Base-by-base conservation (phyloP, 2,888 invertebrate species). In the Nebria brevicollis region DNA sequence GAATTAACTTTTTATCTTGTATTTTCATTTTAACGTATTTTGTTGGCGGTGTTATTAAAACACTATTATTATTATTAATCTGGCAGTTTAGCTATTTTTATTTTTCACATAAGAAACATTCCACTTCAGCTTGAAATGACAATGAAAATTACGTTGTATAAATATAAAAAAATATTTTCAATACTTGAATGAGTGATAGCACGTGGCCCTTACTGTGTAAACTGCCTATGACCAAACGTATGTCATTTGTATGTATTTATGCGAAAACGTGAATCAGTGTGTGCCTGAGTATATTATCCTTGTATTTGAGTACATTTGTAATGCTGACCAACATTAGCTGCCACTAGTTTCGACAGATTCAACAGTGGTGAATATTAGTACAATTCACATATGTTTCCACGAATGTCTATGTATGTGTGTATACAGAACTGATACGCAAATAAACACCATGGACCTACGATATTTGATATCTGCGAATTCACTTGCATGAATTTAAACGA, bases 391-490 rank as follows among this genome's bases (percentile, higher is more conserved):
- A 10, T 70, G 15, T 26, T 6, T 20, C 26, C 10, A 6, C 6
- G 70, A 26, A 11, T 2, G 34, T 20, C 20, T 20, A 20, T 70
- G 70, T 70, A 20, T 70, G 20, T 70, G 66, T 70, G 25, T 25
- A 64, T 72, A 74, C 80, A 64, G 54, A 80, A 75, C 75, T 80
- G 80, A 80, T 80, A 80, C 65, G 80, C 80, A 80, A 80, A 80
- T 80, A 80, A 80, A 80, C 80, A 75, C 66, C 72, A 80, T 75
- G 80, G 65, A 75, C 64, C 72, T 25, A 64, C 15, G 66, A 11
- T 43, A 73, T 42, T 25, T 68, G n/a, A n/a, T 75, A 72, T 66
- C 73, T 73, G 34, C 72, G 64, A 70, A 80, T 80, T 43, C 80
- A 80, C 75, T 75, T 70, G 42, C 66, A 54, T 74, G 66, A 65